Conservation (phyloP, 2,113 vertebrate species). For the Bubo bubo region DNA sequence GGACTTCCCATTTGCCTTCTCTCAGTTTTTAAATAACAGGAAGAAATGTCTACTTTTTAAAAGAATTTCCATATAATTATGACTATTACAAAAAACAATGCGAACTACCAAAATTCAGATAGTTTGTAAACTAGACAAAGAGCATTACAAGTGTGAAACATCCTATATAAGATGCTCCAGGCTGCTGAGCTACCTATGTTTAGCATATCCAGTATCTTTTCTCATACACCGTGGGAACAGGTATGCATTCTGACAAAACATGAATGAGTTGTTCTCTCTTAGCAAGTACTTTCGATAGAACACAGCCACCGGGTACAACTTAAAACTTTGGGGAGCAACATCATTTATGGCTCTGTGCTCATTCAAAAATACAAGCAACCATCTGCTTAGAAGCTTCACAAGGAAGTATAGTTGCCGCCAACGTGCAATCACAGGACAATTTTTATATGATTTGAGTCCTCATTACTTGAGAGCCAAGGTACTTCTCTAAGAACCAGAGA, state of each 20-base stretch:
- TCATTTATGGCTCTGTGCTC: not conserved
- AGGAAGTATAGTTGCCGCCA: not conserved
- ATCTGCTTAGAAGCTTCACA: not conserved
- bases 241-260: not conserved
- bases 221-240: not conserved
- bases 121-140: not conserved
- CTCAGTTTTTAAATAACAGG: not conserved
- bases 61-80: not conserved
- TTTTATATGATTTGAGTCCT: not conserved
- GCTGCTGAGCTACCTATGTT: not conserved
- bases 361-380: not conserved
- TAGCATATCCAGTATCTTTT: not conserved
- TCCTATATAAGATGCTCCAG: not conserved
- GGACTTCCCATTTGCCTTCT: not conserved
- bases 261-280: not conserved
- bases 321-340: not conserved
- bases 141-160: not conserved
- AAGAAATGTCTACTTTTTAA: not conserved
- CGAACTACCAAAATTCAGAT: not conserved
- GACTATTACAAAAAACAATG: not conserved
- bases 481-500: not conserved
- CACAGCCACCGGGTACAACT: accelerated
- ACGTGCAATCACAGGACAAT: not conserved
- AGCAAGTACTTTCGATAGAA: not conserved
- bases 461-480: not conserved